Base-by-base conservation (phyloP, 2,888 invertebrate genomes). In the Phyto melanocephala region DNA sequence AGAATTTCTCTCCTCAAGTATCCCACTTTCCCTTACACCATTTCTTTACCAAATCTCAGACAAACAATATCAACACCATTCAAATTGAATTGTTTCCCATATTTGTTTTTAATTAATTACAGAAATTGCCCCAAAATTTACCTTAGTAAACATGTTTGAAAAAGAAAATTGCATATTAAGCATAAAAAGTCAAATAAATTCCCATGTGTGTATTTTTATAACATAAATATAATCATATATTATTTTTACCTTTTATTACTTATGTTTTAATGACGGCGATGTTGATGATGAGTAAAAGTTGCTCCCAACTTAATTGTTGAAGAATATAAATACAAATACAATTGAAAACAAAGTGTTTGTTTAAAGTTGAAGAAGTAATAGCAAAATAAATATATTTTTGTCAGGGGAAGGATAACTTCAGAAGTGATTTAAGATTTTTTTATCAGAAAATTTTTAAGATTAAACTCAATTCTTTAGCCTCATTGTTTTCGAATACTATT, bases 121-220 rank as follows among this genome's bases (percentile, higher is more conserved):
- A 17, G 42, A 60, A 45, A 40, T 62, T 67, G 24, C 50, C 24
- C 54, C 33, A 6, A 40, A 72, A 74, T 40, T 42, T 70, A 68
- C 24, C 54, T 67, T 56, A n/a, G 10, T n/a, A 5, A 56, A 63
- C 20, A 52, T 35, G 24, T n/a, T n/a, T n/a, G n/a, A n/a, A 45
- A 50, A 70, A 74, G 11, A 54, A 78, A 65, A 78, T 78, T 78
- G 81, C 81, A 81, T 54, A 65, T 58, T 63, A 56, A 75, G 81
- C 78, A 81, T 22, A 75, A 81, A 80, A 78, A 72, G 56, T 74
- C 74, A 81, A 74, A 28, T 17, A 6, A 72, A 81, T 52, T 81
- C 81, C 60, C 81, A 81, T 65, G 81, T 67, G 76, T 71, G 70
- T 42, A 42, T 67, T 76, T 71, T 40, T 65, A 28, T 28, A 60